Percentiles rank a stretch among this genome's conserved stretches.
Conservation (phyloP, 23 tunicate species). For the Phallusia fumigata region DNA sequence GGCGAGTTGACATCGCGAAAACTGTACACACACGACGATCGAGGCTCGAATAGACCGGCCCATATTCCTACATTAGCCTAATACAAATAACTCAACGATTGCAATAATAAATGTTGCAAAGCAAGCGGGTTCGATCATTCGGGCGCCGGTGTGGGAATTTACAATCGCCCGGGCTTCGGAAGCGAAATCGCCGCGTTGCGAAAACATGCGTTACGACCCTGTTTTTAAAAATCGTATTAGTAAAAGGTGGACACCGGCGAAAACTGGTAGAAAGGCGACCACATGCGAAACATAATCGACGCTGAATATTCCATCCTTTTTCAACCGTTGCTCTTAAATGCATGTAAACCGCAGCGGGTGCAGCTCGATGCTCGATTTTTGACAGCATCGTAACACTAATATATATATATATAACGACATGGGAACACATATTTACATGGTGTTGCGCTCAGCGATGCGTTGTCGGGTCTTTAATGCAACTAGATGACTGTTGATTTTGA, state of each 20-base stretch:
- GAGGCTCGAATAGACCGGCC: not conserved
- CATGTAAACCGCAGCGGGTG: not conserved
- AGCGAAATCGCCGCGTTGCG: no score
- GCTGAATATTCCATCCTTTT: not conserved
- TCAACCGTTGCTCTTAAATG: conserved; percentile 6
- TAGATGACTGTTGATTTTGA: no score
- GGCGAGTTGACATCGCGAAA: not conserved
- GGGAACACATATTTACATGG: not conserved
- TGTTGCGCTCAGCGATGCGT: not conserved
- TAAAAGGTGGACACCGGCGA: not conserved
- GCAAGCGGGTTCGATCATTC: not conserved
- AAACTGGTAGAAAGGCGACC: not conserved
- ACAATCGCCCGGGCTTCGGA: no score
- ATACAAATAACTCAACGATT: conserved; percentile 1
- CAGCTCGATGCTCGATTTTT: not conserved
- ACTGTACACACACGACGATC: not conserved
- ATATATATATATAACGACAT: conserved; percentile 1
- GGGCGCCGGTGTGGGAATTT: not conserved
- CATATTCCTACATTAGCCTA: conserved; percentile 7
- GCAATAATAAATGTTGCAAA: not conserved
- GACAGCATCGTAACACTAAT: conserved; percentile 3
- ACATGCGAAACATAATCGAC: not conserved
- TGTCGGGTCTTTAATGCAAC: no score
- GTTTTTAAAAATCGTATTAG: no score
- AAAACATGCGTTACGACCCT: no score